Conservation (phyloP, 2,113 vertebrate species). For the Neodontobutis hainanensis region DNA sequence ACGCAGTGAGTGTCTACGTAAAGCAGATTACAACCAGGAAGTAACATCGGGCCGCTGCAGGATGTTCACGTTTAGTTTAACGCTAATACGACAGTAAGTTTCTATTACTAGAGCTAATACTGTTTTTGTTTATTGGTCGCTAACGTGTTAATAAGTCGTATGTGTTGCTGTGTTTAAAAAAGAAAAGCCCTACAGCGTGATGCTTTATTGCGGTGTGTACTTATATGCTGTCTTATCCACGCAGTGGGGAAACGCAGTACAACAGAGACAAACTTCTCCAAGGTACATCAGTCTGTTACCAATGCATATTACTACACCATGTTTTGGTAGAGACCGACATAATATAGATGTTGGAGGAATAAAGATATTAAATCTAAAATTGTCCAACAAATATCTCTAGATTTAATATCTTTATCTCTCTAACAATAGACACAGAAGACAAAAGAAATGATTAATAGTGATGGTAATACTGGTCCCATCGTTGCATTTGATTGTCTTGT, state of each 20-base stretch:
- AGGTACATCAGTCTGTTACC: constrained; percentile 75
- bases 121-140: background rate
- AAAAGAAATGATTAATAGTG: no score
- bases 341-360: background rate
- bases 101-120: background rate
- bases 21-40: constrained; percentile 61
- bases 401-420: no score
- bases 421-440: no score
- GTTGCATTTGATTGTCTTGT: background rate
- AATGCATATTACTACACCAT: background rate
- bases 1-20: background rate
- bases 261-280: constrained; percentile 94
- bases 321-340: background rate
- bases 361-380: no score
- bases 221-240: constrained; percentile 17
- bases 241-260: constrained; percentile 92
- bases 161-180: background rate
- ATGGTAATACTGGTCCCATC: no score
- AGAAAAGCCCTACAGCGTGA: no score
- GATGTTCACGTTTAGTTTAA: constrained; percentile 77
- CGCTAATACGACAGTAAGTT: constrained; percentile 79
- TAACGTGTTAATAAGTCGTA: background rate
- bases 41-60: background rate
- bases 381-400: no score
- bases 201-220: no score